Conservation (phyloP, 2,888 invertebrate genomes). For the Plebejus argus region DNA sequence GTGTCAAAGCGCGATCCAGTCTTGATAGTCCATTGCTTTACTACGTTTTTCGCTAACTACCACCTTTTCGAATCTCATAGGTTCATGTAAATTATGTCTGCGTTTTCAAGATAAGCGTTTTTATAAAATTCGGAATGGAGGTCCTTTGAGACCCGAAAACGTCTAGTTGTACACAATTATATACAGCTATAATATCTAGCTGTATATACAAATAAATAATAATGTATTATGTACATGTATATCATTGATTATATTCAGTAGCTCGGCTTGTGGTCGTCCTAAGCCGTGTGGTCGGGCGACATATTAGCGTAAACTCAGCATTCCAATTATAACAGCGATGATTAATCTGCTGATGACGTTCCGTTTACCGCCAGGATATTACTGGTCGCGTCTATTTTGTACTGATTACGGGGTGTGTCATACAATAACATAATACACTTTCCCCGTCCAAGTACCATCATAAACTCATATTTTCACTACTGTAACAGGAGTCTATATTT, state of each 20-base stretch:
- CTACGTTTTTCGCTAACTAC: background rate
- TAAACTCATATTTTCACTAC: background rate
- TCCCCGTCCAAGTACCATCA: background rate
- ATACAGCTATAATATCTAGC: too few species aligned
- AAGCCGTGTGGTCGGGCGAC: background rate
- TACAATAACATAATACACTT: background rate
- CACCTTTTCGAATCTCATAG: too few species aligned
- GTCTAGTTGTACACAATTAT: too few species aligned
- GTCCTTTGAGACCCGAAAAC: too few species aligned
- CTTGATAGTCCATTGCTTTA: background rate
- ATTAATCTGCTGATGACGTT: background rate
- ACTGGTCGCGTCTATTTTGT: background rate
- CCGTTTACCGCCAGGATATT: constrained; percentile 5
- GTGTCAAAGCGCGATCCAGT: background rate
- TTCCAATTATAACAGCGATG: background rate
- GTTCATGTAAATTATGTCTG: background rate
- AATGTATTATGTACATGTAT: too few species aligned
- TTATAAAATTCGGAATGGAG: too few species aligned
- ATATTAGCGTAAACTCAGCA: background rate
- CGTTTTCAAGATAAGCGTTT: background rate
- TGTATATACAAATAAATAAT: too few species aligned
- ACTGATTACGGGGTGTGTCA: constrained; percentile 1
- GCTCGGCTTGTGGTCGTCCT: background rate
- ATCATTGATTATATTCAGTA: background rate
- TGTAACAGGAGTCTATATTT: background rate